Evolutionary conservation across 2,797 vertebrate species (phyloP).

Genomic region (Fistularia commersonii): DNA sequence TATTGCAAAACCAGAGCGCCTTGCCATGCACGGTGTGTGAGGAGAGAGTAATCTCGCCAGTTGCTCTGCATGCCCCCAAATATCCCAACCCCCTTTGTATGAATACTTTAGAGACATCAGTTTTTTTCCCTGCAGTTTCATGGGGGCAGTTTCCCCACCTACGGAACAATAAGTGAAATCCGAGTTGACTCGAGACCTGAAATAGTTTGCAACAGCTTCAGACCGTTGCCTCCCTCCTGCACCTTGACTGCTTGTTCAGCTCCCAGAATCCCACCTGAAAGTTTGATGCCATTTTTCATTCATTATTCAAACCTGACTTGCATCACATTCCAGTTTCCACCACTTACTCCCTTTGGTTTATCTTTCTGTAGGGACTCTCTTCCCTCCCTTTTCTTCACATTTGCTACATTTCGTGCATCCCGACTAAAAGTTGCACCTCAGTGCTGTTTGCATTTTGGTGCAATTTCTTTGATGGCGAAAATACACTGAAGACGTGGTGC

Average conservation of each 20-base stretch:
- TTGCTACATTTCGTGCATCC: too few relatives aligned
- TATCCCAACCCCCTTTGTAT: too few relatives aligned
- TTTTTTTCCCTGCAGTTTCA: constrained; percentile 22
- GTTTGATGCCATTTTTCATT: neutral
- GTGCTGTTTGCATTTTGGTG: too few relatives aligned
- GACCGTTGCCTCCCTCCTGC: neutral
- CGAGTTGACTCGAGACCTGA: constrained; percentile 5
- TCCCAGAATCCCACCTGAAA: neutral
- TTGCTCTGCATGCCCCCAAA: constrained; percentile 25
- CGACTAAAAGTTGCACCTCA: too few relatives aligned
- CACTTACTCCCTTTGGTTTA: too few relatives aligned
- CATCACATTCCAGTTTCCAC: neutral
- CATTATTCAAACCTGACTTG: neutral
- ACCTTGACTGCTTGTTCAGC: neutral
- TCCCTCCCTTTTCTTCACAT: too few relatives aligned
- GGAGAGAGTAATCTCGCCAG: constrained; percentile 17
- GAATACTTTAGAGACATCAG: constrained; percentile 9
- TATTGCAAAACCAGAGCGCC: constrained; percentile 18
- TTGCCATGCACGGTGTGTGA: constrained; percentile 27
- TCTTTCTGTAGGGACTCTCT: neutral
- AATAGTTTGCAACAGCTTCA: constrained; percentile 14
- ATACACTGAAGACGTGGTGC: too few relatives aligned
- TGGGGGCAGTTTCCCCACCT: constrained; percentile 12
- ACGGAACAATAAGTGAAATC: constrained; percentile 17
- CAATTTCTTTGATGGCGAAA: too few relatives aligned